These are phyloP conservation scores for Diadromus collaris DNA, from an alignment of 2,888 invertebrate genomes.

Conservation along the genomic window DNA sequence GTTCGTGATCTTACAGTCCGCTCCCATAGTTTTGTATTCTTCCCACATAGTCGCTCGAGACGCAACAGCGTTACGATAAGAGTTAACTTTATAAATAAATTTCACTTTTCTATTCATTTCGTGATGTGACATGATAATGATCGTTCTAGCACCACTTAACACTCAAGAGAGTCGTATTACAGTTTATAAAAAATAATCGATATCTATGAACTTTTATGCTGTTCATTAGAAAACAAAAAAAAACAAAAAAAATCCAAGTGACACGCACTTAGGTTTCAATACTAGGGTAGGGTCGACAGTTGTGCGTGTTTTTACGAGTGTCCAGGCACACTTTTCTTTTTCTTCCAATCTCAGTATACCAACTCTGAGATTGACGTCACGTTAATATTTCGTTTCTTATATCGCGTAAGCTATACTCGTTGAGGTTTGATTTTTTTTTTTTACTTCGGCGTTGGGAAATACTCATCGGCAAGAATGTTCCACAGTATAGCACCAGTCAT, in stretches of 20 bases:
- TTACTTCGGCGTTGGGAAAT: constrained; percentile 56
- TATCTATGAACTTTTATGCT: constrained; percentile 10
- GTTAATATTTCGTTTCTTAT: background rate
- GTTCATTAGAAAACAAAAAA: background rate
- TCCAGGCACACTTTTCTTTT: constrained; percentile 12
- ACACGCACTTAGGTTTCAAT: background rate
- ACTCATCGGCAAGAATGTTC: constrained; percentile 81
- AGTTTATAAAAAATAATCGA: constrained; percentile 20
- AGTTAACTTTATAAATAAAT: constrained; percentile 46
- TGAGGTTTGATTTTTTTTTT: background rate
- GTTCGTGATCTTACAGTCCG: background rate
- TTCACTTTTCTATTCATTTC: constrained; percentile 37
- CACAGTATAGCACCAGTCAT: constrained; percentile 88
- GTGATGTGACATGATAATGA: background rate
- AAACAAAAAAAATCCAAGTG: background rate
- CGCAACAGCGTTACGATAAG: constrained; percentile 1
- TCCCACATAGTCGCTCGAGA: constrained; percentile 27
- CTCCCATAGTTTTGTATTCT: constrained; percentile 20
- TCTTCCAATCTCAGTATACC: constrained; percentile 9
- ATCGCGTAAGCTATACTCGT: background rate
- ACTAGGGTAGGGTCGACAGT: constrained; percentile 1
- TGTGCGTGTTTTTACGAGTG: constrained; percentile 22
- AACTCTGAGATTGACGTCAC: constrained; percentile 19
- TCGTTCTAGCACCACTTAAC: constrained; percentile 7
- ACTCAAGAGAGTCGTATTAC: background rate